Conservation (phyloP, 2,888 invertebrate species). For the Corythucha ciliata region DNA sequence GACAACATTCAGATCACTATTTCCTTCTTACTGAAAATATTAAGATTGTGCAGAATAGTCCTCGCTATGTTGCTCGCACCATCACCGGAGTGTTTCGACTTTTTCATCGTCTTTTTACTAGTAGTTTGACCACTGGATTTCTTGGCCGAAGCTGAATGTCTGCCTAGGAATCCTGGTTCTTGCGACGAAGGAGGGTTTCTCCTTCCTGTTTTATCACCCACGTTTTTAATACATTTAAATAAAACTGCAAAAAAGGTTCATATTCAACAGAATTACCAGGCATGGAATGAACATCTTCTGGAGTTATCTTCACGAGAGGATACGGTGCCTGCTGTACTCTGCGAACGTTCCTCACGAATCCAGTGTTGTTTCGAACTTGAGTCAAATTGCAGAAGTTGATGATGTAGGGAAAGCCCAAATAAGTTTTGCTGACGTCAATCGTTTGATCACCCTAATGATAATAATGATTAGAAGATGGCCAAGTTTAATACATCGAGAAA, state of each 20-base stretch:
- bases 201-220: background rate
- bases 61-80: constrained; percentile 58
- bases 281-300: constrained; percentile 42
- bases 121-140: constrained; percentile 24
- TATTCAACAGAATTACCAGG: constrained; percentile 36
- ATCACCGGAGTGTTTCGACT: constrained; percentile 44
- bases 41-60: constrained; percentile 72
- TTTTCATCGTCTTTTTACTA: constrained; percentile 44
- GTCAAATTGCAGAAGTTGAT: constrained; percentile 67
- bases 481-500: too few species aligned
- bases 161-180: too few species aligned
- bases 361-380: constrained; percentile 62
- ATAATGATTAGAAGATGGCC: too few species aligned
- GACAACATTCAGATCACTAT: too few species aligned
- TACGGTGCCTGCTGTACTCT: constrained; percentile 73
- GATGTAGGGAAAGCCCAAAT: constrained; percentile 60
- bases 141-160: too few species aligned
- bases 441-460: constrained; percentile 63
- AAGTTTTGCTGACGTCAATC: constrained; percentile 60
- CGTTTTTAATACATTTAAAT: background rate
- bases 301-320: constrained; percentile 61
- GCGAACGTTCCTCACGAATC: constrained; percentile 60
- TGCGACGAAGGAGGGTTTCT: too few species aligned
- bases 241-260: background rate
- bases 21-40: constrained; percentile 69